Evolutionary conservation across 2,888 invertebrate species (phyloP), one percentile per base, ranked within the genome.

Genomic region (Phrixothrix hirtus): DNA sequence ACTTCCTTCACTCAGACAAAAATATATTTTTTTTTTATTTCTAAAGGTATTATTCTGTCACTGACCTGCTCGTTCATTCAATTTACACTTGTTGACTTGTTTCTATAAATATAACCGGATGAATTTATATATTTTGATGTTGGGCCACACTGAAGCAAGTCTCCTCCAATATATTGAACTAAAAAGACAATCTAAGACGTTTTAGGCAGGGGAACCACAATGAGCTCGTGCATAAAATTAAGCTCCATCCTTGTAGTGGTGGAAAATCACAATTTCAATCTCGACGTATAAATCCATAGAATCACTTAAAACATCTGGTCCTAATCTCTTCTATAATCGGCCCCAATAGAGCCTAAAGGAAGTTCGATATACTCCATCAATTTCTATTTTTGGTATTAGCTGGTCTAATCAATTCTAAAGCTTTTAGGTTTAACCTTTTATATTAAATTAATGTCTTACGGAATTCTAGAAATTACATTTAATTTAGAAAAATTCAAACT

Each of bases 141-240:
- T 62, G 62, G 55, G 61, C 53, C 61, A 55, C 55, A 60, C 59
- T 57, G 60, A 62, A 67, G 67, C 70, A 71, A 71, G 70, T 70
- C 66, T 55, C 37, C 60, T 53, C 67, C n/a, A n/a, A n/a, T n/a
- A n/a, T n/a, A n/a, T n/a, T n/a, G n/a, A n/a, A n/a, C n/a, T n/a
- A n/a, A n/a, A n/a, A n/a, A n/a, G n/a, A n/a, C n/a, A n/a, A n/a
- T n/a, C n/a, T n/a, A n/a, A n/a, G n/a, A n/a, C n/a, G n/a, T n/a
- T n/a, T n/a, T n/a, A n/a, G n/a, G n/a, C n/a, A n/a, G n/a, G n/a
- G n/a, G n/a, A n/a, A n/a, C n/a, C n/a, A n/a, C n/a, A n/a, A n/a
- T n/a, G n/a, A n/a, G n/a, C 69, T 71, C 69, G n/a, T n/a, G 66
- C 67, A 68, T 68, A 69, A 69, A 71, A 67, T 63, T 62, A 65